A percentile compares a stretch with the other conserved stretches of the same genome.
These are phyloP conservation scores for Ptiloglossa arizonensis DNA, from an alignment of 1,140 invertebrate genomes.

Conservation along the genomic window DNA sequence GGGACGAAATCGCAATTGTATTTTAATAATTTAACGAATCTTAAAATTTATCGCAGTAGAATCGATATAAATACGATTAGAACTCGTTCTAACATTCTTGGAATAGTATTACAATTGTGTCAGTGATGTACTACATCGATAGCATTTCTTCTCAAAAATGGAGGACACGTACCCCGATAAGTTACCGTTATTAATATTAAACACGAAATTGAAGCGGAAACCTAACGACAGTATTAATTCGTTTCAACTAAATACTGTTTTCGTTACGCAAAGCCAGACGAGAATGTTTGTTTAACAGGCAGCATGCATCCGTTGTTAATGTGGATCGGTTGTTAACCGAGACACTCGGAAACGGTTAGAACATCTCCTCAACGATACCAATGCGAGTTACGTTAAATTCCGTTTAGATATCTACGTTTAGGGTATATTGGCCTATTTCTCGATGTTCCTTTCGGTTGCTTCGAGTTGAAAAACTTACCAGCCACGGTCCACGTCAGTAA, in stretches of 20 bases:
- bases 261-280: slow-evolving; percentile 1
- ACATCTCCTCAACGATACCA: neutral
- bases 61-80: too few species aligned
- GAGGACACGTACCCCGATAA: slow-evolving; percentile 69
- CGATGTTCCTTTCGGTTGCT: slow-evolving; percentile 7
- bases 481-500: slow-evolving; percentile 70
- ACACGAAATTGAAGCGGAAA: slow-evolving; percentile 51
- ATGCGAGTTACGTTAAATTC: neutral
- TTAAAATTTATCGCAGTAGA: too few species aligned
- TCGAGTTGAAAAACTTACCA: slow-evolving; percentile 71
- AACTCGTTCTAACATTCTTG: too few species aligned
- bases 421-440: slow-evolving; percentile 32
- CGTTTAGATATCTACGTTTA: neutral
- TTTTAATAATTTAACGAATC: too few species aligned
- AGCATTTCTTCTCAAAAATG: slow-evolving; percentile 56
- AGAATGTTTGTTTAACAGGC: slow-evolving; percentile 54
- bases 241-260: slow-evolving; percentile 7
- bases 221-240: slow-evolving; percentile 35
- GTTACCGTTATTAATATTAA: slow-evolving; percentile 64
- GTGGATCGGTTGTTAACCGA: slow-evolving; percentile 50
- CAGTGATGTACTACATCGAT: too few species aligned
- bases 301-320: slow-evolving; percentile 77
- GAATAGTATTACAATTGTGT: too few species aligned
- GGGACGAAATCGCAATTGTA: too few species aligned
- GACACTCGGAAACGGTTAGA: slow-evolving; percentile 21